These are phyloP conservation scores for Romanogobio albipinnatus DNA, from an alignment of 2,113 vertebrate genomes.

Conservation along the genomic window DNA sequence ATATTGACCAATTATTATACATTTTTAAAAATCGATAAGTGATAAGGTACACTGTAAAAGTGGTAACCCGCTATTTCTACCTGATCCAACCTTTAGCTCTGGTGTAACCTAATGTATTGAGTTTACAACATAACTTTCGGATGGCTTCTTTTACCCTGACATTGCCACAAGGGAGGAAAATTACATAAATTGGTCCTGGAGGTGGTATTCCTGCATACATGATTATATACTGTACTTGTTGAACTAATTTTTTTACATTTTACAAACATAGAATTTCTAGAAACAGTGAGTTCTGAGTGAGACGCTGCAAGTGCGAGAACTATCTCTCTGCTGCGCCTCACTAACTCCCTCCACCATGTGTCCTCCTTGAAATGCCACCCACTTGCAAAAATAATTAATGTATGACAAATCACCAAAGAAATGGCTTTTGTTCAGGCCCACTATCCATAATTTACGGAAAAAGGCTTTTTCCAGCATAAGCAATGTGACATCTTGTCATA, in stretches of 20 bases:
- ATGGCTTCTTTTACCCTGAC: neutral
- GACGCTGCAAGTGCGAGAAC: neutral
- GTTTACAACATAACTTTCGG: neutral
- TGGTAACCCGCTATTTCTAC: neutral
- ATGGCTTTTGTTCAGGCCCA: conserved; percentile 41
- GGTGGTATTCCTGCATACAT: neutral
- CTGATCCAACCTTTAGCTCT: neutral
- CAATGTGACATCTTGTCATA: conserved; percentile 47
- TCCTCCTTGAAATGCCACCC: conserved; percentile 23
- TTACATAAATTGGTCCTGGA: neutral
- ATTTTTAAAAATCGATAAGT: no score
- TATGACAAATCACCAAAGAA: conserved; percentile 42
- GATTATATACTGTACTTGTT: neutral
- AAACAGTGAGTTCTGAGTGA: neutral
- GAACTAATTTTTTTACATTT: neutral
- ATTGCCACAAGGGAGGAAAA: neutral
- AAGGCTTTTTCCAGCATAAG: conserved; percentile 40
- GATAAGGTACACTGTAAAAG: neutral
- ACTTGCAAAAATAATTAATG: conserved; percentile 47
- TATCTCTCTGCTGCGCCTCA: neutral
- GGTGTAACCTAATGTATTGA: neutral
- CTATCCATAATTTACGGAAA: conserved; percentile 53
- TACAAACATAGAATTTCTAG: neutral
- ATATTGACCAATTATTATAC: neutral
- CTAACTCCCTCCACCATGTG: neutral